Evolutionary conservation across 1,140 invertebrate species (phyloP).

Genomic region (Phocides pigmalion): DNA sequence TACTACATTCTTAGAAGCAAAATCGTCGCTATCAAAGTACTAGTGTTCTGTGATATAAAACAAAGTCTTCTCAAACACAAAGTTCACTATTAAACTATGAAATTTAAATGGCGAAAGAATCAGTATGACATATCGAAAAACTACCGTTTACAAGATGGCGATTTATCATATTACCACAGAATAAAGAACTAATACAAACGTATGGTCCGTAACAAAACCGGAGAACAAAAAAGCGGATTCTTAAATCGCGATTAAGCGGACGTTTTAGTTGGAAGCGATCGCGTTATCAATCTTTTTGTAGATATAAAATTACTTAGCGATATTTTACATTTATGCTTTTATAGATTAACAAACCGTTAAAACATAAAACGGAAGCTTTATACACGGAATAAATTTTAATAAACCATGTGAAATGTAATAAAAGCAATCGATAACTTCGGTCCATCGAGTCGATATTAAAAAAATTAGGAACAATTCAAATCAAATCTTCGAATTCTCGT

Average conservation of each 20-base stretch:
- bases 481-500: constrained; percentile 82
- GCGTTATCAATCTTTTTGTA: constrained; percentile 67
- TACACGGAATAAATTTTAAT: constrained; percentile 67
- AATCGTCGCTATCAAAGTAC: no score
- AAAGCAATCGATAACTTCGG: constrained; percentile 34
- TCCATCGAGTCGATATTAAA: constrained; percentile 69
- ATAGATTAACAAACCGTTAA: constrained; percentile 63
- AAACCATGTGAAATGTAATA: constrained; percentile 57
- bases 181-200: constrained; percentile 43
- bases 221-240: constrained; percentile 46
- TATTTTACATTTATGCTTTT: constrained; percentile 65
- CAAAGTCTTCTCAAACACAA: neutral
- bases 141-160: constrained; percentile 38
- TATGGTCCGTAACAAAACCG: constrained; percentile 47
- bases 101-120: constrained; percentile 35
- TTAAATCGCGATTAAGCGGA: constrained; percentile 48
- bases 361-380: constrained; percentile 72
- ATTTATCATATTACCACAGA: constrained; percentile 50
- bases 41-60: no score
- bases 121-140: constrained; percentile 39
- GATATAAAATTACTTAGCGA: constrained; percentile 66
- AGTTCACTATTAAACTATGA: neutral
- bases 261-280: constrained; percentile 53
- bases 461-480: constrained; percentile 82
- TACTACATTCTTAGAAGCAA: no score